Evolutionary conservation across 2,113 vertebrate genomes (phyloP).

Genomic region (Amia ocellicauda): DNA sequence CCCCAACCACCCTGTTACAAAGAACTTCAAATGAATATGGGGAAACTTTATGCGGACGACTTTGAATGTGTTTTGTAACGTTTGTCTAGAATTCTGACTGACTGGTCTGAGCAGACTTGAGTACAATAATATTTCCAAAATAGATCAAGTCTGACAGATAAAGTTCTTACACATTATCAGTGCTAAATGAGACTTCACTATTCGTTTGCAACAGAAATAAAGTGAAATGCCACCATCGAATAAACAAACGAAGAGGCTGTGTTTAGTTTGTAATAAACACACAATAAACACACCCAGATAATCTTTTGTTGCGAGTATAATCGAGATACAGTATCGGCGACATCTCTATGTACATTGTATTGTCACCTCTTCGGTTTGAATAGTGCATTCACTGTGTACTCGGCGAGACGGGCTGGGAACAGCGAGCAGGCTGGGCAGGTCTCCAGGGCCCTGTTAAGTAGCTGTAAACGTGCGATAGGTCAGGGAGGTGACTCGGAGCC

Average conservation of each 20-base stretch:
- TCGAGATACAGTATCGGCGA: slow-evolving; percentile 58
- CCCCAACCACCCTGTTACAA: too few species aligned
- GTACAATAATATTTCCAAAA: too few species aligned
- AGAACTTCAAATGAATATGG: too few species aligned
- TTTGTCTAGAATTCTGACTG: too few species aligned
- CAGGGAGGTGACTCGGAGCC: slow-evolving; percentile 65
- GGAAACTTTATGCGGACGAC: too few species aligned
- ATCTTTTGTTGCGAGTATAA: slow-evolving; percentile 57
- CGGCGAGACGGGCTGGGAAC: slow-evolving; percentile 41
- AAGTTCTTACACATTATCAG: too few species aligned
- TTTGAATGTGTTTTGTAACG: too few species aligned
- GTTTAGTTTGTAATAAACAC: too few species aligned
- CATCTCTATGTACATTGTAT: slow-evolving; percentile 68
- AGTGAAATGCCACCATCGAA: slow-evolving; percentile 45
- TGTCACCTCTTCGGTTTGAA: slow-evolving; percentile 47
- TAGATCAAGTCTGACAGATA: too few species aligned
- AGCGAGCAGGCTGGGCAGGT: slow-evolving; percentile 44
- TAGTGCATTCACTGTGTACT: slow-evolving; percentile 48
- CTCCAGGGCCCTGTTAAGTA: slow-evolving; percentile 53
- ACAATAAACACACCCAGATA: slow-evolving; percentile 58
- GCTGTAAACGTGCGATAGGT: slow-evolving; percentile 78
- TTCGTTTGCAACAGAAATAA: slow-evolving; percentile 48
- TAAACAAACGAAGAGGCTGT: slow-evolving; percentile 65
- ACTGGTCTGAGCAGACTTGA: too few species aligned
- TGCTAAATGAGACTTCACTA: too few species aligned